Conservation (phyloP, 2,888 invertebrate genomes). For the Platerodrilus igneus region DNA sequence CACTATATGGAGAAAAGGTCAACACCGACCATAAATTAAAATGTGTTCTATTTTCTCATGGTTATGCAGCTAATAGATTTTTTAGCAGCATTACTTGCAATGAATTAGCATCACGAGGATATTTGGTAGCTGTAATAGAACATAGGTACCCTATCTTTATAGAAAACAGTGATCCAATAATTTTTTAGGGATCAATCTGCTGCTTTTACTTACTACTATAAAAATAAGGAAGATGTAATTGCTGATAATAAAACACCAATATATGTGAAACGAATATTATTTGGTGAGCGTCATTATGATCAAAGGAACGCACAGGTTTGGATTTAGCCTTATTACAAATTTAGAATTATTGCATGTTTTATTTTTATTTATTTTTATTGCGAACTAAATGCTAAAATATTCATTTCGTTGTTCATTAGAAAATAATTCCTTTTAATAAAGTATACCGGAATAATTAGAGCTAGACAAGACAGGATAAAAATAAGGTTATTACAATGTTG, state of each 20-base stretch:
- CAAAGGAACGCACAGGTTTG: slow-evolving; percentile 43
- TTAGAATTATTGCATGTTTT: not conserved
- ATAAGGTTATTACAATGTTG: too few relatives aligned
- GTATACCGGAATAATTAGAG: too few relatives aligned
- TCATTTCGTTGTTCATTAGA: too few relatives aligned
- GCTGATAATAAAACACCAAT: slow-evolving; percentile 40
- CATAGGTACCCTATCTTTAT: slow-evolving; percentile 58
- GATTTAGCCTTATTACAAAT: not conserved
- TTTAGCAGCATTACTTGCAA: slow-evolving; percentile 57
- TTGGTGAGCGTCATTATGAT: slow-evolving; percentile 44
- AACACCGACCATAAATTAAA: slow-evolving; percentile 46
- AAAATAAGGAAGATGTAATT: slow-evolving; percentile 40
- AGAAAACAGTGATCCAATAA: slow-evolving; percentile 1
- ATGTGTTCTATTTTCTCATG: slow-evolving; percentile 61
- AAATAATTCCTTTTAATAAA: too few relatives aligned
- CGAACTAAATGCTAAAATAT: too few relatives aligned
- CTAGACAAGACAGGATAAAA: too few relatives aligned
- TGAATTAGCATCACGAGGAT: slow-evolving; percentile 63
- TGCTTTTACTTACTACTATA: slow-evolving; percentile 48
- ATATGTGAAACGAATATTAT: slow-evolving; percentile 38
- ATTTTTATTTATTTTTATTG: slow-evolving; percentile 1
- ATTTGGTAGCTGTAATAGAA: slow-evolving; percentile 60
- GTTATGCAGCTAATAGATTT: slow-evolving; percentile 58
- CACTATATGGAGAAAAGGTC: slow-evolving; percentile 50
- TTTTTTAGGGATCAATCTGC: slow-evolving; percentile 45